Evolutionary conservation across 2,888 invertebrate genomes (phyloP).

Genomic region (Neria commutata): DNA sequence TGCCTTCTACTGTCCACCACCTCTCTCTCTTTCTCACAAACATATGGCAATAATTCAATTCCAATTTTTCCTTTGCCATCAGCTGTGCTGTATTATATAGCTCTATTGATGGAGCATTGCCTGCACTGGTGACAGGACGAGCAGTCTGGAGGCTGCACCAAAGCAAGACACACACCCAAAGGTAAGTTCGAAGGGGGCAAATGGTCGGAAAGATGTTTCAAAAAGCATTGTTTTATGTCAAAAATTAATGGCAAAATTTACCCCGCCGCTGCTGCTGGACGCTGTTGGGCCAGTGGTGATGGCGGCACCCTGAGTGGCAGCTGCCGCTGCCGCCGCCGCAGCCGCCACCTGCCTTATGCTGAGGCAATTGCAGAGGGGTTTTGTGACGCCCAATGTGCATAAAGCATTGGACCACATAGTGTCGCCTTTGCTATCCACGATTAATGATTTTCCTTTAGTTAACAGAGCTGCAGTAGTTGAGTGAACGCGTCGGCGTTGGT

Average conservation of each 20-base stretch:
- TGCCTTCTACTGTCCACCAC: neutral
- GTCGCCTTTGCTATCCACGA: slow-evolving; percentile 57
- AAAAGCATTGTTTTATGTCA: no score
- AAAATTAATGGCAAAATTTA: slow-evolving; percentile 40
- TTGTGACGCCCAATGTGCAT: slow-evolving; percentile 63
- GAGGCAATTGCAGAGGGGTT: slow-evolving; percentile 62
- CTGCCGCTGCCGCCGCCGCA: slow-evolving; percentile 56
- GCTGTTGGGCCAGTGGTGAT: slow-evolving; percentile 52
- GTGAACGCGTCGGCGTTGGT: no score
- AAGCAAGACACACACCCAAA: neutral
- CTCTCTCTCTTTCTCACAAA: neutral
- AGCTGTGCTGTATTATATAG: no score
- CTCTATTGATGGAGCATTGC: no score
- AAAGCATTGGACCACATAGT: slow-evolving; percentile 63
- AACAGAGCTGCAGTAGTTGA: slow-evolving; percentile 28
- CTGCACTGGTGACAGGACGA: neutral
- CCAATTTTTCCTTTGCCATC: slow-evolving; percentile 17
- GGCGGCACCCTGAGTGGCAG: slow-evolving; percentile 40
- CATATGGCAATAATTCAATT: slow-evolving; percentile 19
- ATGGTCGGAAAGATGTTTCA: neutral
- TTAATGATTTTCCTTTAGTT: slow-evolving; percentile 26
- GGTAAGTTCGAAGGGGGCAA: neutral
- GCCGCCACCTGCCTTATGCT: slow-evolving; percentile 62
- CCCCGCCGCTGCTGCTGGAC: slow-evolving; percentile 45
- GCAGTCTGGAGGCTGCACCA: neutral